Conservation (phyloP, 2,888 invertebrate genomes). For the Acronicta alni region DNA sequence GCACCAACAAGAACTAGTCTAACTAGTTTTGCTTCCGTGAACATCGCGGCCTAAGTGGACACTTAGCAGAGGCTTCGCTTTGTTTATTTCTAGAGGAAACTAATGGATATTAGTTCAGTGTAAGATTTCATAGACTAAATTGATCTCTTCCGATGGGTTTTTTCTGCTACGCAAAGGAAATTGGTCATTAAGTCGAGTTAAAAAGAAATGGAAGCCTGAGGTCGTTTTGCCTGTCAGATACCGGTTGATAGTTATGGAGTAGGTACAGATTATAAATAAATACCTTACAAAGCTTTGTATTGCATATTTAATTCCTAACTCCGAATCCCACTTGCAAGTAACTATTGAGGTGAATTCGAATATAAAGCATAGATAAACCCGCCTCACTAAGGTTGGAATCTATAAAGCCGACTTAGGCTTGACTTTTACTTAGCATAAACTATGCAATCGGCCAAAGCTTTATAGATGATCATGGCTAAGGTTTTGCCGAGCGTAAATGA, state of each 20-base stretch:
- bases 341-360: too few relatives aligned
- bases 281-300: too few relatives aligned
- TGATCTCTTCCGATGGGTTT: background rate
- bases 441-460: too few relatives aligned
- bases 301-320: too few relatives aligned
- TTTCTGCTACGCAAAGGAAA: slow-evolving; percentile 1
- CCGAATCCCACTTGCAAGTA: too few relatives aligned
- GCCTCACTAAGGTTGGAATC: too few relatives aligned
- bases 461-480: too few relatives aligned
- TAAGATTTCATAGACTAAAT: slow-evolving; percentile 19
- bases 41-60: slow-evolving; percentile 69
- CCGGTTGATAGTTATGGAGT: background rate
- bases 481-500: too few relatives aligned
- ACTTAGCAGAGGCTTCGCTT: slow-evolving; percentile 57
- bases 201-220: background rate
- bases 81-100: slow-evolving; percentile 50
- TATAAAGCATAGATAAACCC: too few relatives aligned
- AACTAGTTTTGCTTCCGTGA: slow-evolving; percentile 77
- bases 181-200: slow-evolving; percentile 2
- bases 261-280: background rate
- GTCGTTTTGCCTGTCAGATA: background rate
- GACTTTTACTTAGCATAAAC: too few relatives aligned
- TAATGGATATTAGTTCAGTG: slow-evolving; percentile 41
- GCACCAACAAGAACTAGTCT: slow-evolving; percentile 66
- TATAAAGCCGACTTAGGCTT: too few relatives aligned